Base-by-base conservation (phyloP, 92 coral and sea anemone genomes). In the Micromussa lordhowensis region DNA sequence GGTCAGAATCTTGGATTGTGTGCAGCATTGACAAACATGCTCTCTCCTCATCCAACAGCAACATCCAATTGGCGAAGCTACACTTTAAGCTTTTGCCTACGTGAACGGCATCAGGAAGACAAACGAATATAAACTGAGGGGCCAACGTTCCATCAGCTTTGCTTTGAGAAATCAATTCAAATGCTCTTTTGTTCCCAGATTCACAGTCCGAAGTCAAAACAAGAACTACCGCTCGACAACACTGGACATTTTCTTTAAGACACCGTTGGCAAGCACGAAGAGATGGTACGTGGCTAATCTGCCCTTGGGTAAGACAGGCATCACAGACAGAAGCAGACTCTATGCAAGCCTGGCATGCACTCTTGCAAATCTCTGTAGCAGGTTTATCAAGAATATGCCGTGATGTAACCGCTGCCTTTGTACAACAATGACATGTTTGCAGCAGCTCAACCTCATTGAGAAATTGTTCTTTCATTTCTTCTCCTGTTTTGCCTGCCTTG, bases 151-250 rank as follows among this genome's bases (percentile, higher is more conserved):
- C 68, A 54, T 71, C 61, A 26, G 55, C 80, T 35, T 68, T 35
- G 40, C 68, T 72, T 1, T 88, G 21, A 28, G 69, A 22, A 31
- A 81, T 81, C 55, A 32, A 48, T 57, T 88, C 91, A 81, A 82
- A 88, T 16, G 91, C 91, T 17, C 59, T 89, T 77, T 84, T 89
- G 83, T 89, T 89, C 59, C 92, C 92, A 83, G 92, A 89, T 83
- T 77, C 85, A 61, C 88, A 89, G 88, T 89, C 92, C 5, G 85
- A 31, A 0, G 88, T 57, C 51, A 89, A 21, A 83, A 89, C 92
- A 16, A 83, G 83, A 76, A 88, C 88, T 22, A 22, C 29, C 0
- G 88, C 88, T 83, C 85, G 74, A 81, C 17, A 58, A 80, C 93
- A 91, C 90, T 91, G 91, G 12, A 81, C 74, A 58, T 58, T 29